Base-by-base conservation (phyloP, 2,888 invertebrate genomes). In the Odontothrips loti region DNA sequence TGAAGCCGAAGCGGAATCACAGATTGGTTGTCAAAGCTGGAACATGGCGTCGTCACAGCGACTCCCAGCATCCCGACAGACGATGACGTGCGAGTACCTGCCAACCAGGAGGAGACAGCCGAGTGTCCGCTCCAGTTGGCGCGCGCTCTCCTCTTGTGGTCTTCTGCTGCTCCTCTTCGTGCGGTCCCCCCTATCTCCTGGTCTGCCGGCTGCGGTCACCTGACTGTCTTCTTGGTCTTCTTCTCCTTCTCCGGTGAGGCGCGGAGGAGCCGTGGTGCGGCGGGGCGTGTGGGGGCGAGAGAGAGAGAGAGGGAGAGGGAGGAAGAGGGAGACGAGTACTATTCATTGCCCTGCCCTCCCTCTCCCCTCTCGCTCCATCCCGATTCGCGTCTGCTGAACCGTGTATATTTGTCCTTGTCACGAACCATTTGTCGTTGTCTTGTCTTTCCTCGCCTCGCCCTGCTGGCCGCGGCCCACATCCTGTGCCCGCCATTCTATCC, bases 371-470 rank as follows among this genome's bases (percentile, higher is more conserved):
- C 15, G 58, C 58, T 58, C 58, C n/a, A 58, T 58, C 58, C 15
- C 68, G 68, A 75, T 75, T 27, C 23, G 27, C 68, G 68, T 75
- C 68, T 75, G 68, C 27, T 75, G 68, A 27, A 75, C 68, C 68
- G 68, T 75, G 68, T 75, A 11, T 75, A 75, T 75, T 75, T 75
- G 68, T 75, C 68, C 68, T 75, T 75, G 68, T 75, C 68, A 12
- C 68, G 23, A 4, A 27, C 68, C 68, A 75, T 75, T 75, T 75
- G 68, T 75, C 68, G 68, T 27, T 75, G 68, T 75, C 68, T 75
- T 75, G 68, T 75, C 68, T 75, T 75, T 75, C 68, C 68, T 23
- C 68, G 68, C 27, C 68, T 27, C 23, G 27, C 23, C 27, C 27
- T 8, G 27, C 58, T 58, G 58, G 15, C 58, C 20, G 51, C 51